Evolutionary conservation across 2,113 vertebrate species (phyloP).

Genomic region (Dinomys branickii): DNA sequence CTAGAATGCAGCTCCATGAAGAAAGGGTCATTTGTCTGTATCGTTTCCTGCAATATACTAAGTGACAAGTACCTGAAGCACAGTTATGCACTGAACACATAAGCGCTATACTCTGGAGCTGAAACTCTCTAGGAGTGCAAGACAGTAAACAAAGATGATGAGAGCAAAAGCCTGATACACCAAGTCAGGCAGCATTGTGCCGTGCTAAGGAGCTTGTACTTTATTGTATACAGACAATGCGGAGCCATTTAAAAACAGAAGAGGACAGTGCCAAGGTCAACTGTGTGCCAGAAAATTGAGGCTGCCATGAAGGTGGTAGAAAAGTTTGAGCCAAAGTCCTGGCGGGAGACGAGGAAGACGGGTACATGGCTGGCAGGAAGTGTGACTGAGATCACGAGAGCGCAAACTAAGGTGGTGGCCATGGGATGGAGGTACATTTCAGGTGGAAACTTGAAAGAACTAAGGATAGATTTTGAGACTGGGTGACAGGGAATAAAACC

Average conservation of each 20-base stretch:
- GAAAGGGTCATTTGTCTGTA: background rate
- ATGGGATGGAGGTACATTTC: background rate
- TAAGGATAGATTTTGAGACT: background rate
- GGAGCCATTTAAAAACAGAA: background rate
- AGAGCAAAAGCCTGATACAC: background rate
- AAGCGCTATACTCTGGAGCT: background rate
- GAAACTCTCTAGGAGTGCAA: background rate
- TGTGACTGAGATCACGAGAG: background rate
- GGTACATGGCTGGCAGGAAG: background rate
- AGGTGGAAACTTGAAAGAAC: background rate
- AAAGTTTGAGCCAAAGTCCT: background rate
- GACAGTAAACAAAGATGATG: background rate
- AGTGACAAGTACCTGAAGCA: background rate
- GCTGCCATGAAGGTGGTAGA: background rate
- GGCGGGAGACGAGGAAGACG: background rate
- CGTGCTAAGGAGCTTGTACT: background rate
- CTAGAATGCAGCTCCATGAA: background rate
- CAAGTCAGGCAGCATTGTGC: background rate
- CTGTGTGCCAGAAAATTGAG: background rate
- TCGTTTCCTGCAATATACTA: background rate
- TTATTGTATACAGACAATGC: background rate
- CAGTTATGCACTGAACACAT: background rate
- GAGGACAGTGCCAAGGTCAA: background rate
- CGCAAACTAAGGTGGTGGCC: background rate
- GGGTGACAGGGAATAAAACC: background rate